phyloP scores from a whole-genome alignment of 2,113 vertebrate genomes.

The Sylvilagus bachmani region DNA sequence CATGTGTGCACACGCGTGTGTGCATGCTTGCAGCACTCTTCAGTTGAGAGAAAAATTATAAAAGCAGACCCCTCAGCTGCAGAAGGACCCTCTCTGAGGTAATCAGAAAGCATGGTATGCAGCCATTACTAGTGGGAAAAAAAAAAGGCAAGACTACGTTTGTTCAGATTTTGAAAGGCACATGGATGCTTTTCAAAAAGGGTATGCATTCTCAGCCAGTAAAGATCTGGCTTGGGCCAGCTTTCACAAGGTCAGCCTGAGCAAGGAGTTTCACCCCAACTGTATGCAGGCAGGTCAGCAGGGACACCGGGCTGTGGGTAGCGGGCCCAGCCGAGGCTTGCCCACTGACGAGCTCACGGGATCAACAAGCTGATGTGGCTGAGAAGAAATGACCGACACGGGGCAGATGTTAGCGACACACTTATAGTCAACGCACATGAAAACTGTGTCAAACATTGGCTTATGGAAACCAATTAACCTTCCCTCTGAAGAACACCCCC shows the following conservation, averaged over 20 bases:
- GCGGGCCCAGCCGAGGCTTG: neutral
- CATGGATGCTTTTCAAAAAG: neutral
- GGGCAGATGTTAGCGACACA: constrained; percentile 19
- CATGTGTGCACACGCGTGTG: neutral
- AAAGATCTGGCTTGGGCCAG: neutral
- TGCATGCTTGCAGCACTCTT: neutral
- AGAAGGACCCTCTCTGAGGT: constrained; percentile 11
- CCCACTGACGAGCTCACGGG: neutral
- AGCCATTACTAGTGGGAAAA: constrained; percentile 41
- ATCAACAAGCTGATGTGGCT: neutral
- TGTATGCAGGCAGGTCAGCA: neutral
- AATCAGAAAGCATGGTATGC: constrained; percentile 54
- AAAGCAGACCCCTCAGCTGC: neutral
- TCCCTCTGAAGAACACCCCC: constrained; percentile 29
- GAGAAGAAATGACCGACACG: constrained; percentile 4
- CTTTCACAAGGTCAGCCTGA: neutral
- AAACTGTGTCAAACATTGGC: neutral
- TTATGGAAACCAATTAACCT: constrained; percentile 21
- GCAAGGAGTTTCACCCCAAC: constrained; percentile 6
- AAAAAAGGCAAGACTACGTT: constrained; percentile 38
- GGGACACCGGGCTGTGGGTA: neutral
- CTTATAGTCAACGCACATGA: constrained; percentile 32
- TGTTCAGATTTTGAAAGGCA: constrained; percentile 46
- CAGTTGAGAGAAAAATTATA: constrained; percentile 58
- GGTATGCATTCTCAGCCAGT: neutral